phyloP scores from a whole-genome alignment of 2,797 vertebrate genomes.

The Periparus ater region DNA sequence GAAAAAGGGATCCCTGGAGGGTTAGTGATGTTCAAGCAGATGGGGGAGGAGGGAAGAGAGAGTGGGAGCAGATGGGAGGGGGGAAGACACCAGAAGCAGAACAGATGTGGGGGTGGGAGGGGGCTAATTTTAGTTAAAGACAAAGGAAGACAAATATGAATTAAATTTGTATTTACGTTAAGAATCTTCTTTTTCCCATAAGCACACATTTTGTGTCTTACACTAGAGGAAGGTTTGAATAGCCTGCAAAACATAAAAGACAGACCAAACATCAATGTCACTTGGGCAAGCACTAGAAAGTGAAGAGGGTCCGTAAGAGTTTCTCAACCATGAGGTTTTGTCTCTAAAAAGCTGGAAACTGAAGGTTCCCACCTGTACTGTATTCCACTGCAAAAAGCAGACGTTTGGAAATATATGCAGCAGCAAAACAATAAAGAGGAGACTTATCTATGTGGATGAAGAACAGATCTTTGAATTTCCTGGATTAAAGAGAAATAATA shows the following conservation, averaged over 20 bases:
- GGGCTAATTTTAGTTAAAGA: constrained; percentile 59
- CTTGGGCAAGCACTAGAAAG: not conserved
- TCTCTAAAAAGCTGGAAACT: not conserved
- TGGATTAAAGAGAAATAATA: not conserved
- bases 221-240: not conserved
- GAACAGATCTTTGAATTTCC: not conserved
- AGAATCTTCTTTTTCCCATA: not conserved
- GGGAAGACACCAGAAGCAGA: constrained; percentile 25
- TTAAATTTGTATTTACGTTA: constrained; percentile 45
- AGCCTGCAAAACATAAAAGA: not conserved
- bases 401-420: not conserved
- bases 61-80: constrained; percentile 59
- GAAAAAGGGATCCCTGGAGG: constrained; percentile 56
- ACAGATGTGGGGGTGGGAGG: constrained; percentile 59
- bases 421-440: not conserved
- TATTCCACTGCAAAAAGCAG: not conserved
- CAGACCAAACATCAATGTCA: not conserved
- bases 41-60: constrained; percentile 51
- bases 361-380: not conserved
- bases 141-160: constrained; percentile 45
- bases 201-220: not conserved
- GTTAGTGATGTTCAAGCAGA: constrained; percentile 49
- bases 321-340: not conserved
- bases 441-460: not conserved
- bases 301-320: not conserved